Conservation (phyloP, 1,140 invertebrate genomes). For the Leptinotarsa lineolata region DNA sequence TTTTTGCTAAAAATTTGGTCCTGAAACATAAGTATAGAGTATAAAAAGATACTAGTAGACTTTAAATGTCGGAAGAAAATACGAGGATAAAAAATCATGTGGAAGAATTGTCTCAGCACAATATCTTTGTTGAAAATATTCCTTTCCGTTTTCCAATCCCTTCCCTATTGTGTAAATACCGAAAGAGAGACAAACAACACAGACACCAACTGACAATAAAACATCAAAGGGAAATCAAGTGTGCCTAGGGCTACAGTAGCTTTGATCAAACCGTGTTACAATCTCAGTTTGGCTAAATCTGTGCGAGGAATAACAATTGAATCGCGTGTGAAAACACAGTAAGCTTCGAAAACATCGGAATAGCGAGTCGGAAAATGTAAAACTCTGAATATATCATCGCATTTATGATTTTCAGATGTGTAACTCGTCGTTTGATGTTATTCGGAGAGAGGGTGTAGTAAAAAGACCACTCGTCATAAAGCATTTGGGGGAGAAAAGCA, state of each 20-base stretch:
- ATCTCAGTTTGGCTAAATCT: conserved; percentile 38
- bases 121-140: not conserved
- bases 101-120: not conserved
- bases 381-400: not conserved
- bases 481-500: conserved; percentile 18
- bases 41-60: too few species aligned
- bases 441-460: not conserved
- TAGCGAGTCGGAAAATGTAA: conserved; percentile 13
- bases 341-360: conserved; percentile 22
- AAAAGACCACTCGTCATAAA: conserved; percentile 17
- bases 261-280: conserved; percentile 45
- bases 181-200: conserved; percentile 8
- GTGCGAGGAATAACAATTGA: conserved; percentile 43
- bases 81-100: too few species aligned
- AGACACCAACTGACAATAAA: conserved; percentile 35
- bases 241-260: conserved; percentile 31
- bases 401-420: conserved; percentile 22
- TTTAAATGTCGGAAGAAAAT: too few species aligned
- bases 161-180: not conserved
- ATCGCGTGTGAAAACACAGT: conserved; percentile 43
- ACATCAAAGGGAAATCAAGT: conserved; percentile 44
- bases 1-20: too few species aligned
- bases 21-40: too few species aligned
- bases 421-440: not conserved
- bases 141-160: not conserved